Percentiles rank a stretch among this genome's conserved stretches.
Conservation (phyloP, 2,797 vertebrate species). For the Alectoris magna region DNA sequence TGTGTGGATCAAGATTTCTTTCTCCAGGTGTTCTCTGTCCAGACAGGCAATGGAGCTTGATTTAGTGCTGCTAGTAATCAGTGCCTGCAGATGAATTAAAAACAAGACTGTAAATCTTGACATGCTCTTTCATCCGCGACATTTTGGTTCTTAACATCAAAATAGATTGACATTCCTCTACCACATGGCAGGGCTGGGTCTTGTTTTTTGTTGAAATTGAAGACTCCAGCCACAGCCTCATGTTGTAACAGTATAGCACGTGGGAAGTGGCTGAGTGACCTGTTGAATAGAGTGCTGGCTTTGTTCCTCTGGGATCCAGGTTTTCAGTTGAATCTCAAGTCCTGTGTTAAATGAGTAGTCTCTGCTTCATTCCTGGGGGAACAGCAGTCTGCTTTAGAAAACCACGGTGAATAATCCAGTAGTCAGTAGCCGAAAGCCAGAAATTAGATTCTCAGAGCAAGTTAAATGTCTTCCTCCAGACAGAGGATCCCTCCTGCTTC, state of each 20-base stretch:
- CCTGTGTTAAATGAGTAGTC: constrained; percentile 28
- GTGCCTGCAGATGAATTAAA: constrained; percentile 57
- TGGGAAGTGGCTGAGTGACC: constrained; percentile 35
- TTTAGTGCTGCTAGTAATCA: constrained; percentile 55
- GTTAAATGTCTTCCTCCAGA: constrained; percentile 25
- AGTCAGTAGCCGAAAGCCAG: constrained; percentile 35
- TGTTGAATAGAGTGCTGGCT: constrained; percentile 27
- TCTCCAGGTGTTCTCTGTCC: constrained; percentile 20
- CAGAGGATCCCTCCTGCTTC: not conserved
- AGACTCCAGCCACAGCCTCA: not conserved
- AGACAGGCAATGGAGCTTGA: not conserved
- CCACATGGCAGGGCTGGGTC: constrained; percentile 16
- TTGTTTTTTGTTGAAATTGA: constrained; percentile 55
- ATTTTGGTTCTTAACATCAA: constrained; percentile 54
- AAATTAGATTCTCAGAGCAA: constrained; percentile 32
- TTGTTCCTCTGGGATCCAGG: constrained; percentile 53
- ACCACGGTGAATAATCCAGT: constrained; percentile 12
- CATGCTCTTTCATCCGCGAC: constrained; percentile 42
- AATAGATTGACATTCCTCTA: constrained; percentile 44
- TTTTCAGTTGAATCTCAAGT: constrained; percentile 32
- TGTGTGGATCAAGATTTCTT: not conserved
- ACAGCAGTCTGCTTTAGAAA: constrained; percentile 37
- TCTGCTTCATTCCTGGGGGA: constrained; percentile 23
- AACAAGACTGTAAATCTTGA: constrained; percentile 36
- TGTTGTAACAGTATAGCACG: not conserved